Base-by-base conservation (phyloP, 2,888 invertebrate genomes). In the Azorinus chamasolen region DNA sequence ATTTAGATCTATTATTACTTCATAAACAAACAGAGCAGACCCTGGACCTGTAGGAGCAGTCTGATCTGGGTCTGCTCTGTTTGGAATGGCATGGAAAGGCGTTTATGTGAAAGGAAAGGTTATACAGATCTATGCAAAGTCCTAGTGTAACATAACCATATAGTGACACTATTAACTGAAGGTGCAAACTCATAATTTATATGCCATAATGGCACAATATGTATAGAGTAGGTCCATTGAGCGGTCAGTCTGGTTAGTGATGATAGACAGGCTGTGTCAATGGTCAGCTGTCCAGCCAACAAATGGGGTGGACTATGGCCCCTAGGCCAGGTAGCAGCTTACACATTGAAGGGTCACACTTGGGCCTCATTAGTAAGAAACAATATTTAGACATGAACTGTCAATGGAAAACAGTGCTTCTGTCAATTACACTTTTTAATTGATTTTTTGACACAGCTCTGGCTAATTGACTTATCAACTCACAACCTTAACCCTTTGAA, bases 261-360 rank as follows among this genome's bases (percentile, higher is more conserved):
- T 66, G 59, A 73, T 66, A 65, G 72, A 73, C 72, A 73, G 41
- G 54, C 18, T 37, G 45, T 65, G 72, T 73, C 72, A 73, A 65
- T 73, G 72, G 61, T 55, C 72, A 73, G 61, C 54, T 73, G 61
- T 73, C 39, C 59, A 16, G 24, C 27, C 25, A 24, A 51, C 51
- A 51, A 25, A 16, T 51, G 10, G 32, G 27, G 32, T n/a, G 32
- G 32, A 27, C 54, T 27, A 16, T 27, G 32, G 37, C 54, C 54
- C 54, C 54, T 54, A 54, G 54, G 54, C 32, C 5, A 32, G 32
- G 32, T 32, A 32, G 5, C 32, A 32, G 32, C 32, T 32, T 6
- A 32, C 25, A 39, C 14, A 51, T 62, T 62, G 66, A 74, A 61
- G 55, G 76, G 70, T 70, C 76, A 76, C 76, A 76, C 76, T 76